These are phyloP conservation scores for Capitella teleta DNA, from an alignment of 1,140 invertebrate species.

Conservation along the genomic window DNA sequence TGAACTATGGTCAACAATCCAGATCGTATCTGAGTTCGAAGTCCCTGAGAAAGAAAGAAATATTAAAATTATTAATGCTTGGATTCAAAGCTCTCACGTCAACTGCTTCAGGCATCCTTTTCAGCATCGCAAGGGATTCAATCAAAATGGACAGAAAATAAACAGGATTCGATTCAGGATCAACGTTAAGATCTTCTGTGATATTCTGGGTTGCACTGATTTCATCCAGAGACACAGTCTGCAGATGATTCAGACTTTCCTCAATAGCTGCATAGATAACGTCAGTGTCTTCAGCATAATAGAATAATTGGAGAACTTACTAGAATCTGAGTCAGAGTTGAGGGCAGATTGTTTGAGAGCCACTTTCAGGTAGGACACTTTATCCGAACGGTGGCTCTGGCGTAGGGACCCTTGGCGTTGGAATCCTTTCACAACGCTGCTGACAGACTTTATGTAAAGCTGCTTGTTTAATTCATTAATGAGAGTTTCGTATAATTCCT, in stretches of 20 bases:
- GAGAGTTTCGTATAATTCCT: constrained; percentile 57
- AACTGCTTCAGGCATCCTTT: constrained; percentile 70
- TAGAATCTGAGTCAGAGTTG: constrained; percentile 14
- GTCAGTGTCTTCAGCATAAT: background rate
- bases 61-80: background rate
- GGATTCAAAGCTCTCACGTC: constrained; percentile 47
- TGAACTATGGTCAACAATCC: constrained; percentile 66
- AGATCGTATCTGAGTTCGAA: constrained; percentile 68
- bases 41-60: constrained; percentile 46
- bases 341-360: constrained; percentile 9
- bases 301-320: background rate
- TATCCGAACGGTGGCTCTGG: constrained; percentile 16
- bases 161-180: constrained; percentile 56
- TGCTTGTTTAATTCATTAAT: constrained; percentile 62
- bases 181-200: constrained; percentile 52
- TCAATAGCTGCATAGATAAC: constrained; percentile 1
- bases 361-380: constrained; percentile 6
- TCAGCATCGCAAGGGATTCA: constrained; percentile 72
- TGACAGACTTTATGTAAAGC: constrained; percentile 58
- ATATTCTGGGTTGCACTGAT: constrained; percentile 14
- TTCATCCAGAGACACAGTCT: constrained; percentile 2
- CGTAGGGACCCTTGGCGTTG: constrained; percentile 27
- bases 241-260: constrained; percentile 6
- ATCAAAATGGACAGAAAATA: constrained; percentile 70
- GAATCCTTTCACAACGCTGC: constrained; percentile 26